A percentile compares a stretch with the other conserved stretches of the same genome.
These are phyloP conservation scores for Lacanobia oleracea DNA, from an alignment of 2,888 invertebrate genomes.

Conservation along the genomic window DNA sequence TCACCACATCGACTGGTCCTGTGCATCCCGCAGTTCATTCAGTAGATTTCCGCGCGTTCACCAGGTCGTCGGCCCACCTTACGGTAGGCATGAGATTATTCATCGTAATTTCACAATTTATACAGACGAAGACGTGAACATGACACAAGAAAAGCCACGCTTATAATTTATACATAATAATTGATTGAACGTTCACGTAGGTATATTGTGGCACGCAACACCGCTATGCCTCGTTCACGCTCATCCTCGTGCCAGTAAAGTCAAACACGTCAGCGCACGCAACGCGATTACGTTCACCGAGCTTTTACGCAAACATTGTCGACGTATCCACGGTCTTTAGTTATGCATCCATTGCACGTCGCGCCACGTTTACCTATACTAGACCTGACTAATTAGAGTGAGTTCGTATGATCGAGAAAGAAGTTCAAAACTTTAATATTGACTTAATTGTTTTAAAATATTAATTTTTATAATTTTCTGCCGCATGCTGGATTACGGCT, in stretches of 20 bases:
- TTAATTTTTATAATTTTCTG: too few relatives aligned
- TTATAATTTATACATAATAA: conserved; percentile 26
- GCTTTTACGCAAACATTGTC: conserved; percentile 28
- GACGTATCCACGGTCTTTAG: conserved; percentile 15
- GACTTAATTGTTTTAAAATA: too few relatives aligned
- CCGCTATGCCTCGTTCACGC: conserved; percentile 44
- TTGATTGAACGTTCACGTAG: conserved; percentile 35
- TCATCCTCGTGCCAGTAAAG: conserved; percentile 29
- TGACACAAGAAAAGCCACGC: neutral
- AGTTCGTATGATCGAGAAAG: too few relatives aligned
- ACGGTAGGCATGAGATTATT: too few relatives aligned
- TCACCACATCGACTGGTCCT: too few relatives aligned
- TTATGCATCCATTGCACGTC: conserved; percentile 11
- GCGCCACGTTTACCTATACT: too few relatives aligned
- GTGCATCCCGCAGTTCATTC: too few relatives aligned
- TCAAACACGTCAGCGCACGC: conserved; percentile 45
- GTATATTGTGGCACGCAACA: conserved; percentile 41
- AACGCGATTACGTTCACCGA: conserved; percentile 23
- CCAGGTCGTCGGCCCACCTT: too few relatives aligned
- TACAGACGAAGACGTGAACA: neutral
- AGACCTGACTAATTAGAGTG: neutral
- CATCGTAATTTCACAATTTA: neutral
- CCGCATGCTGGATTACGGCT: too few relatives aligned
- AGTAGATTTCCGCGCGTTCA: neutral
- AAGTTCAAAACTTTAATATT: too few relatives aligned